Percentiles rank a stretch among this genome's conserved stretches.
Conservation (phyloP, 2,113 vertebrate species). For the Pundamilia nyererei region DNA sequence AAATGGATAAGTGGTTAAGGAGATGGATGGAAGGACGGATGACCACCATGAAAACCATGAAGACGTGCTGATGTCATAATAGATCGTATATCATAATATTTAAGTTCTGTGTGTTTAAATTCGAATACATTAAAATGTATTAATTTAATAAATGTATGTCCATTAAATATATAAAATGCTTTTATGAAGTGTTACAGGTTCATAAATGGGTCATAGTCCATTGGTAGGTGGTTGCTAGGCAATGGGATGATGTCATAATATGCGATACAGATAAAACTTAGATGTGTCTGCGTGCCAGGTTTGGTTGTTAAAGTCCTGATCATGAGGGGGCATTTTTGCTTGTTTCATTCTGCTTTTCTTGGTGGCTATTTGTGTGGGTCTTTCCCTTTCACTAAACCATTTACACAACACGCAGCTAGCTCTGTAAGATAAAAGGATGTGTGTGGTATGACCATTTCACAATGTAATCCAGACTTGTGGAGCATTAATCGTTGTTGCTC, state of each 20-base stretch:
- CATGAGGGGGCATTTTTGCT: fast-evolving
- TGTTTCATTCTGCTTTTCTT: background rate
- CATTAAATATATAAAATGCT: background rate
- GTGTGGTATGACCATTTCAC: fast-evolving
- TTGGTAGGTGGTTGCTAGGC: background rate
- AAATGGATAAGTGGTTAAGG: fast-evolving
- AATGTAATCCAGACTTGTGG: background rate
- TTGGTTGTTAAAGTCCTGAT: background rate
- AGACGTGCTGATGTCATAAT: background rate
- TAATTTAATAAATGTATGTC: background rate
- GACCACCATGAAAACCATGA: background rate
- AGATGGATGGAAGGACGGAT: fast-evolving
- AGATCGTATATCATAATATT: background rate
- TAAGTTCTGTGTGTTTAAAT: background rate
- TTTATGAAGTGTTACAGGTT: background rate
- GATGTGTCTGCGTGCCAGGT: background rate
- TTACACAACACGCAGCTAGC: fast-evolving
- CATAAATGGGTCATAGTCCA: background rate
- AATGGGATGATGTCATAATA: background rate
- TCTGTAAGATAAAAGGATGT: background rate
- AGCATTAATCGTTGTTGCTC: background rate
- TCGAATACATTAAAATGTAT: fast-evolving
- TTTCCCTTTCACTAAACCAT: background rate
- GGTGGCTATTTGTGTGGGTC: background rate
- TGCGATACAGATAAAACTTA: background rate